A percentile compares a stretch with the other conserved stretches of the same genome.
Evolutionary conservation across 2,113 vertebrate genomes (phyloP).

Genomic region (Agapornis roseicollis): DNA sequence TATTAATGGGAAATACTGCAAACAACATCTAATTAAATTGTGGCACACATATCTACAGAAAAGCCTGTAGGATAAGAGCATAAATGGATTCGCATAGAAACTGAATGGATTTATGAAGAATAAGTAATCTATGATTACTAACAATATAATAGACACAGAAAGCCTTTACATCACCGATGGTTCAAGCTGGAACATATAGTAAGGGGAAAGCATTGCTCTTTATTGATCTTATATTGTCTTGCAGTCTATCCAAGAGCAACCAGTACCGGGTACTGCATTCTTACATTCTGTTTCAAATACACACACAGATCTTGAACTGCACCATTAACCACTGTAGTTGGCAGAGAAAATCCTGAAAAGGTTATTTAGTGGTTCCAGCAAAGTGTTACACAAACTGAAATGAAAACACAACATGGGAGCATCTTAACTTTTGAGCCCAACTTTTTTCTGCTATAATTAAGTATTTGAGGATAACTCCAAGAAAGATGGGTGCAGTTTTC

Average conservation of each 20-base stretch:
- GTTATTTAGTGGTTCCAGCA: neutral
- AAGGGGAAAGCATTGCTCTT: neutral
- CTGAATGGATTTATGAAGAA: neutral
- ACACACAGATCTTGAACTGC: neutral
- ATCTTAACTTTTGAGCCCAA: neutral
- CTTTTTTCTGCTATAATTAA: neutral
- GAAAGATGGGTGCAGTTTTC: neutral
- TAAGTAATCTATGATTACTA: neutral
- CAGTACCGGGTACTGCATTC: neutral
- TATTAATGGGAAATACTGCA: neutral
- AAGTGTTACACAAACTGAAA: neutral
- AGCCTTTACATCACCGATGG: neutral
- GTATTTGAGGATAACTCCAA: neutral
- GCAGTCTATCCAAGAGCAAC: neutral
- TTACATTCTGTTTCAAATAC: neutral
- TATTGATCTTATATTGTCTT: neutral
- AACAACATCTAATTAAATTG: neutral
- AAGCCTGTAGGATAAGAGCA: neutral
- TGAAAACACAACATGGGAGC: neutral
- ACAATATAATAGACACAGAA: neutral
- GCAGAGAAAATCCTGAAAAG: neutral
- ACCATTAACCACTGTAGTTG: neutral
- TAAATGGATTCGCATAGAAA: neutral
- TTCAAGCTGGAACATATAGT: neutral
- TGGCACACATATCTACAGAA: neutral